A percentile compares a stretch with the other conserved stretches of the same genome.
phyloP scores from a whole-genome alignment of 1,140 invertebrate species.

The Xylocopa sonorina region DNA sequence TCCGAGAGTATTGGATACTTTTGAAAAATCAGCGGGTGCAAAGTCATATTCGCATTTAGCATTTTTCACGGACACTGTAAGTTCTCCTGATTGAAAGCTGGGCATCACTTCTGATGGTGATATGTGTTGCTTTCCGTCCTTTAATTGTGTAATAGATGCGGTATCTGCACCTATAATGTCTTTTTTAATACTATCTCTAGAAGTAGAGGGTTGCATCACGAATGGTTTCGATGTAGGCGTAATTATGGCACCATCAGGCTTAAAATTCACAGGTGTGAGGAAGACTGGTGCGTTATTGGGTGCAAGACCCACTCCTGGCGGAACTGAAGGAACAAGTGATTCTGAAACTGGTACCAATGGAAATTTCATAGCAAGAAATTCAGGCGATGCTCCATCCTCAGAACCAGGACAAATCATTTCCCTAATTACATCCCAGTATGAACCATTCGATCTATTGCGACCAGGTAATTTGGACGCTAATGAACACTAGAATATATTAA shows the following conservation, averaged over 20 bases:
- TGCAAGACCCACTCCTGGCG: conserved; percentile 61
- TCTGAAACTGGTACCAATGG: conserved; percentile 74
- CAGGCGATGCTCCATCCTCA: conserved; percentile 68
- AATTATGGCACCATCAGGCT: conserved; percentile 74
- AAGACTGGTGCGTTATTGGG: conserved; percentile 75
- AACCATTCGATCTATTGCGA: conserved; percentile 74
- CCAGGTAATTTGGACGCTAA: conserved; percentile 79
- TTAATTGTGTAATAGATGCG: conserved; percentile 64
- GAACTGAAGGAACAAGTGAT: conserved; percentile 69
- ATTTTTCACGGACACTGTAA: conserved; percentile 79
- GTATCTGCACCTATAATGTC: conserved; percentile 64
- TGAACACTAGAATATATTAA: conserved; percentile 70
- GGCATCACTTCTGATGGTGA: conserved; percentile 73
- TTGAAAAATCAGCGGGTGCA: conserved; percentile 74
- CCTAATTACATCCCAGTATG: conserved; percentile 79
- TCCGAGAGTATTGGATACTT: conserved; percentile 61
- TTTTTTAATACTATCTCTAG: conserved; percentile 69
- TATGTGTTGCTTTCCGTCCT: conserved; percentile 71
- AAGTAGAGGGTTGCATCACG: conserved; percentile 72
- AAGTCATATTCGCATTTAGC: conserved; percentile 77
- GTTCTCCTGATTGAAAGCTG: conserved; percentile 77
- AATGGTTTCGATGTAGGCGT: conserved; percentile 73
- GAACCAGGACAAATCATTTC: conserved; percentile 80
- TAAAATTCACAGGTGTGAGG: conserved; percentile 77
- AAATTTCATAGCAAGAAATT: conserved; percentile 76